Base-by-base conservation (phyloP, 2,113 vertebrate species). In the Corynorhinus townsendii region DNA sequence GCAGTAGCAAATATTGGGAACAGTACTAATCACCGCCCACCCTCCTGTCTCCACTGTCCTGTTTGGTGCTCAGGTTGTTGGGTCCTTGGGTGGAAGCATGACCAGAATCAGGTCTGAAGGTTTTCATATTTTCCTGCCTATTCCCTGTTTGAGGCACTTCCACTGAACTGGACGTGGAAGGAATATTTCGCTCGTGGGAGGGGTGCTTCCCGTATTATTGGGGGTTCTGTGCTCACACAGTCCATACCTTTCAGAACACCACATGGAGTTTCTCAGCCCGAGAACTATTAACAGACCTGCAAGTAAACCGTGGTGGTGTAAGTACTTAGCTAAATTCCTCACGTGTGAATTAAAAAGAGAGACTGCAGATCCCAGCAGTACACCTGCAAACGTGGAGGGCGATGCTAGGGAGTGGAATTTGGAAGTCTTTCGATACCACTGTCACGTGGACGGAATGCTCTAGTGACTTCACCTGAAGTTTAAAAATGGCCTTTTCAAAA, bases 1-100 rank as follows among this genome's bases (percentile, higher is more conserved):
- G 56, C 49, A 11, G 24, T 2, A 1, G 19, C 52, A 64, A 6
- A 54, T 26, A 2, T 47, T 71, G 24, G 24, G n/a, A 72, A 15
- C 26, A 26, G 5, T 14, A 26, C 0, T 1, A 0, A 0, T 0
- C 2, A 15, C 43, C 47, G 4, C 5, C 28, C 24, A 4, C 1
- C 16, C n/a, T 11, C 73, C 79, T 24, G 0, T n/a, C 22, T 19
- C 71, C 72, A 22, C n/a, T 5, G 11, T 24, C 68, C 49, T 33
- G 11, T 47, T 22, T 66, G 22, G 22, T 0, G 62, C 35, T 26
- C 45, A 79, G 77, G 28, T 11, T 22, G 33, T 52, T 20, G 80
- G 22, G 26, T 72, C 33, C 40, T 47, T 26, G 28, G 33, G 49
- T 69, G 20, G 77, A 62, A 43, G 45, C 35, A 7, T 40, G 80